Base-by-base conservation (phyloP, 2,888 invertebrate species). In the Drosophila mayaguana region DNA sequence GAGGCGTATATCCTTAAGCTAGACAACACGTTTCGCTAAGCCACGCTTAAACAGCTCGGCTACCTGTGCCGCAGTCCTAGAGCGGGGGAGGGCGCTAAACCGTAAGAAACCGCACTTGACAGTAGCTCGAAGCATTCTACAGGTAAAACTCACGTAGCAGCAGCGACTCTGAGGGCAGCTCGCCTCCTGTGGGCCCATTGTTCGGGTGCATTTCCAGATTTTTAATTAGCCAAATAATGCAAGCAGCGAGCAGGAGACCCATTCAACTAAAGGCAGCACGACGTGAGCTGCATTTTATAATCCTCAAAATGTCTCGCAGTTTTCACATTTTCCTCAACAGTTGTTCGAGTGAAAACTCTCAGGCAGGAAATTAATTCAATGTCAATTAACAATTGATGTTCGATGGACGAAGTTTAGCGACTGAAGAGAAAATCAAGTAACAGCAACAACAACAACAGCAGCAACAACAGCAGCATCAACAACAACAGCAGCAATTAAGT, bases 121-220 rank as follows among this genome's bases (percentile, higher is more conserved):
- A 70, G 83, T 53, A 75, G 81, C 81, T 25, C 22, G 16, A 12
- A 14, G 43, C 28, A 45, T 50, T 36, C 32, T 16, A 25, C 70
- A 79, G 80, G 81, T 84, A 86, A 50, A 25, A 20, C 55, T 38
- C 80, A 75, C 76, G 80, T 68, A 72, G 48, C 48, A 11, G 28
- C 43, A 6, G 4, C 11, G 14, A 60, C 20, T 18, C 11, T 2
- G 14, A 28, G 67, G 20, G 51, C 50, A 57, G 57, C 72, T 57
- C 68, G 36, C 75, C 61, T 54, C 53, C 22, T 20, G 50, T 20
- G 50, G 2, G 72, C 38, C 11, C 14, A 77, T 85, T 83, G 78
- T 85, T 72, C 65, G 63, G 11, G 72, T 63, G 85, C 83, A 88
- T 82, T 88, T 83, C 86, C 83, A 75, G 82, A 88, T 88, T 85